Evolutionary conservation across 2,113 vertebrate genomes (phyloP).

Genomic region (Thinocorus orbignyianus): DNA sequence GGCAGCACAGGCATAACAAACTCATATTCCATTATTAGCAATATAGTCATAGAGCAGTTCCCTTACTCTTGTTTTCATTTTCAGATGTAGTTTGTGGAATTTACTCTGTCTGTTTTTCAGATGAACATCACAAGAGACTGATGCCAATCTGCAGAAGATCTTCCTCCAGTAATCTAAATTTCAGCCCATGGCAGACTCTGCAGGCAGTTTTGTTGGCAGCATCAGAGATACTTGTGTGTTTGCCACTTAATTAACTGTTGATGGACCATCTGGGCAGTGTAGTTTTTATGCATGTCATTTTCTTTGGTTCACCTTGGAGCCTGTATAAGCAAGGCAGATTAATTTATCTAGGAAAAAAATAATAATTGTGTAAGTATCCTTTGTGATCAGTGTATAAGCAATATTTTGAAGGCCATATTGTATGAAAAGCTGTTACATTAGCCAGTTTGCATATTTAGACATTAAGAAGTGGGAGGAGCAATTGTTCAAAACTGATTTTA

Average conservation of each 20-base stretch:
- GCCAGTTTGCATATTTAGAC: neutral
- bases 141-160: neutral
- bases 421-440: neutral
- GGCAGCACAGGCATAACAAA: neutral
- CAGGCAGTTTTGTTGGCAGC: conserved; percentile 20
- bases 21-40: neutral
- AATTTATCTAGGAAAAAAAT: neutral
- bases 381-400: neutral
- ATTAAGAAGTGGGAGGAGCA: neutral
- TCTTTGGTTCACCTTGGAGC: conserved; percentile 48
- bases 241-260: conserved; percentile 67
- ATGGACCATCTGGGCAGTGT: conserved; percentile 48
- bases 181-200: neutral
- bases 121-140: neutral
- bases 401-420: neutral
- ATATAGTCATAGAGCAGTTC: neutral
- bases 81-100: conserved; percentile 27
- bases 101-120: conserved; percentile 10
- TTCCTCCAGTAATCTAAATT: conserved; percentile 19
- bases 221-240: neutral
- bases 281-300: conserved; percentile 12
- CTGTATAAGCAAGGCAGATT: neutral
- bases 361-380: neutral
- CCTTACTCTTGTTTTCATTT: conserved; percentile 13
- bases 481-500: neutral